Conservation (phyloP, 2,888 invertebrate species). For the Ectemnius continuus region DNA sequence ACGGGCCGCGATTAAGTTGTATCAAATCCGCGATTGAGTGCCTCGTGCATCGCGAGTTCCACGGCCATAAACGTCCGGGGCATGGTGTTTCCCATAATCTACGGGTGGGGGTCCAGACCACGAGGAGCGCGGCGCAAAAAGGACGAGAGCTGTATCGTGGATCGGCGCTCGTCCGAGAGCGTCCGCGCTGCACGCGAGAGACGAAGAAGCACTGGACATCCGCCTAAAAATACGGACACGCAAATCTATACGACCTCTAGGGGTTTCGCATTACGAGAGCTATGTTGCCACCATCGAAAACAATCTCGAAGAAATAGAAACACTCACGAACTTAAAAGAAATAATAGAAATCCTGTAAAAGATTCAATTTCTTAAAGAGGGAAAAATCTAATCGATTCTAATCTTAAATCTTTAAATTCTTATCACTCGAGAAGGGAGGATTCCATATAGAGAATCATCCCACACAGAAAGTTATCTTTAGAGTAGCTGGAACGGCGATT, state of each 20-base stretch:
- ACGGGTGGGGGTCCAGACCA: conserved; percentile 47
- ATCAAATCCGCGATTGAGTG: conserved; percentile 72
- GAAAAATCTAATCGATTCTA: no score
- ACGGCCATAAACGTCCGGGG: conserved; percentile 68
- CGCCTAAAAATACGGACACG: not conserved
- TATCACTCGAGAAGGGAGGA: no score
- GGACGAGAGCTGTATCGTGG: conserved; percentile 11
- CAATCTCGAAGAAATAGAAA: not conserved
- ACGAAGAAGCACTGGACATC: not conserved
- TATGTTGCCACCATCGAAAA: no score
- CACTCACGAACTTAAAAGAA: conserved; percentile 1
- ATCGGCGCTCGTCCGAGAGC: conserved; percentile 9
- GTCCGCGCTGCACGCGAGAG: not conserved
- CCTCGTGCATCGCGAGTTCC: conserved; percentile 68
- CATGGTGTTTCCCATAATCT: conserved; percentile 71
- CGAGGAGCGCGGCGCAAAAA: conserved; percentile 33
- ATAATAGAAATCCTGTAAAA: not conserved
- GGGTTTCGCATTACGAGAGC: no score
- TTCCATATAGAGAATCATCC: no score
- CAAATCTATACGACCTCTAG: not conserved
- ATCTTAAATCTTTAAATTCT: no score
- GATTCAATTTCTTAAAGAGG: no score
- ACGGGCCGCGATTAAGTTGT: conserved; percentile 71
- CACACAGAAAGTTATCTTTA: no score
- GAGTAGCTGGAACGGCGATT: not conserved